Conservation (phyloP, 2,888 invertebrate genomes). For the Scrobipalpa atriplicella region DNA sequence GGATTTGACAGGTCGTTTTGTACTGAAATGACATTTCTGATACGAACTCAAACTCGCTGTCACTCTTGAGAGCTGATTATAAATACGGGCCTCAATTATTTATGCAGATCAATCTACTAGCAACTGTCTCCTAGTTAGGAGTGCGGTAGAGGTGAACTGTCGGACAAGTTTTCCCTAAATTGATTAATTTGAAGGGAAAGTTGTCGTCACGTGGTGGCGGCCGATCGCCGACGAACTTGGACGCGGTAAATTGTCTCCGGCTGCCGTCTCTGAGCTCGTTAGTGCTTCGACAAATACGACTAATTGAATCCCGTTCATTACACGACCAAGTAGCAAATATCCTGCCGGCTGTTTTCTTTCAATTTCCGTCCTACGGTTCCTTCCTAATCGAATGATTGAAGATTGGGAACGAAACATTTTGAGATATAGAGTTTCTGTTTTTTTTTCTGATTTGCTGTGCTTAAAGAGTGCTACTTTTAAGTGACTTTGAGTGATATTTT, state of each 20-base stretch:
- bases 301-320: constrained; percentile 47
- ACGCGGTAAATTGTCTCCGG: constrained; percentile 45
- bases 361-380: constrained; percentile 9
- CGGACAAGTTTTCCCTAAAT: not conserved
- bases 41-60: too few relatives aligned
- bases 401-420: not conserved
- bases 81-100: too few relatives aligned
- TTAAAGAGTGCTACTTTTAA: not conserved
- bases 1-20: too few relatives aligned
- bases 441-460: not conserved
- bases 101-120: not conserved
- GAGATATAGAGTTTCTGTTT: not conserved
- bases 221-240: constrained; percentile 31
- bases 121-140: constrained; percentile 6
- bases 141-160: constrained; percentile 1
- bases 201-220: constrained; percentile 28
- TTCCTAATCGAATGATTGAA: constrained; percentile 10
- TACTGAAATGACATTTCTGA: too few relatives aligned
- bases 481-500: constrained; percentile 4
- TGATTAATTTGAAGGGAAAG: constrained; percentile 29
- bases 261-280: constrained; percentile 44
- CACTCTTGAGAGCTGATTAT: too few relatives aligned
- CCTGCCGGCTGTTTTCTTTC: constrained; percentile 23
- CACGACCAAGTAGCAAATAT: constrained; percentile 30
- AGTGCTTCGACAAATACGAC: constrained; percentile 45